Percentiles rank a stretch among this genome's conserved stretches.
phyloP scores from a whole-genome alignment of 2,113 vertebrate species.

The Phylloscopus trochiloides region DNA sequence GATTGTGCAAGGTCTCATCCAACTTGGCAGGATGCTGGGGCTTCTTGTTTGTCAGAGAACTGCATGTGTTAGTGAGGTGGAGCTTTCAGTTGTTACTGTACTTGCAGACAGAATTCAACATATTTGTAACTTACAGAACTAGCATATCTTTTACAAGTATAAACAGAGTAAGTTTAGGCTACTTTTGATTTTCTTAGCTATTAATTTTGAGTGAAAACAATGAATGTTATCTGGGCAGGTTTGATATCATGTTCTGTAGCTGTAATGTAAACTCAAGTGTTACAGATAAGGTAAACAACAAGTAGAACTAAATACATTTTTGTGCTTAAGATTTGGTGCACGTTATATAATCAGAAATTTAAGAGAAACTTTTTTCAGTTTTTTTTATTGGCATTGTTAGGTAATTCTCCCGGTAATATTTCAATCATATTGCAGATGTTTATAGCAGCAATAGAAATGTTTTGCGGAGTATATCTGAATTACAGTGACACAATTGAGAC shows the following conservation, averaged over 20 bases:
- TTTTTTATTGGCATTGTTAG: neutral
- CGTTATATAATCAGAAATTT: neutral
- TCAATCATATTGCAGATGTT: neutral
- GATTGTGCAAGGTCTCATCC: neutral
- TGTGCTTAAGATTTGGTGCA: neutral
- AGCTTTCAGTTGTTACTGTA: neutral
- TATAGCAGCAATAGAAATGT: neutral
- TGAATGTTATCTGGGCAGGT: neutral
- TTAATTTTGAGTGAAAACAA: neutral
- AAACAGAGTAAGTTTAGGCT: neutral
- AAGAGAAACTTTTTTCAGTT: neutral
- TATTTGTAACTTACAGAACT: neutral
- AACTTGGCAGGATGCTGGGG: neutral
- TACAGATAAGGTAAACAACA: neutral
- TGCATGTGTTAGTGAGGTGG: neutral
- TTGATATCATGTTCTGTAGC: neutral
- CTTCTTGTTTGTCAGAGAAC: neutral
- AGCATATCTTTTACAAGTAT: neutral
- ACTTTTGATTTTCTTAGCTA: neutral
- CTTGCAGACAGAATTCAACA: neutral
- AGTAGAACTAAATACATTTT: neutral
- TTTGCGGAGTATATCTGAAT: neutral
- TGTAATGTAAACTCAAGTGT: rapidly evolving
- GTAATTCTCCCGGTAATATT: neutral
- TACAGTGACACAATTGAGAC: neutral